These are phyloP conservation scores for Arctocebus calabarensis DNA, from an alignment of 2,797 vertebrate genomes.

Conservation along the genomic window DNA sequence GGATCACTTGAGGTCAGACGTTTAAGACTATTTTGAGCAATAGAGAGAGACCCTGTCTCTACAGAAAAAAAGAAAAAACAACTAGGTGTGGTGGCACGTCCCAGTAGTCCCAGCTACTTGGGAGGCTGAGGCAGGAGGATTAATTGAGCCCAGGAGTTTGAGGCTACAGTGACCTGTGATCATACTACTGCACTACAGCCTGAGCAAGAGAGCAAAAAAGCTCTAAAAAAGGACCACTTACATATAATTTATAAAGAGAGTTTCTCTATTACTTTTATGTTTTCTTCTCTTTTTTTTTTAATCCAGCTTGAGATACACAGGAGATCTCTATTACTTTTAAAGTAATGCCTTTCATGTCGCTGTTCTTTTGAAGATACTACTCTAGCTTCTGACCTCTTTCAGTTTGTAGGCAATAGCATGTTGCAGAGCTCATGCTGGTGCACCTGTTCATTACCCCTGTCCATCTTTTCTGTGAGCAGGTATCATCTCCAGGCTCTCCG, in stretches of 20 bases:
- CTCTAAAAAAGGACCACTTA: background rate
- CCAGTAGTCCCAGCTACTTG: background rate
- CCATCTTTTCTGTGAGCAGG: slow-evolving; percentile 83
- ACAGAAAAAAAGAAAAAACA: background rate
- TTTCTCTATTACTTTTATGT: background rate
- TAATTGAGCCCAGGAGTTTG: background rate
- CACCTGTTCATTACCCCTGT: background rate
- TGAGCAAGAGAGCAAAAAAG: background rate
- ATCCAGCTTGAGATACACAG: no score
- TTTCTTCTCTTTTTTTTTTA: no score
- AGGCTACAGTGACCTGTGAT: background rate
- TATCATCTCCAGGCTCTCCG: slow-evolving; percentile 98
- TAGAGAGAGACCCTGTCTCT: background rate
- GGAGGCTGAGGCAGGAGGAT: background rate
- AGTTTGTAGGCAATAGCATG: background rate
- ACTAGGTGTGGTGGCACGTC: background rate
- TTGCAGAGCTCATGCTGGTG: background rate
- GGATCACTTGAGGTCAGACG: background rate
- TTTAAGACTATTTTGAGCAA: background rate
- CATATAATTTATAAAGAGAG: background rate
- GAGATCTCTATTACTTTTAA: no score
- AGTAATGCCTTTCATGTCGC: background rate
- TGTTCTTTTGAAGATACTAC: background rate
- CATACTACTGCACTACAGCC: background rate
- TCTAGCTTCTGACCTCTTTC: background rate